Conservation (phyloP, 1,140 invertebrate genomes). For the Bilobella aurantiaca region DNA sequence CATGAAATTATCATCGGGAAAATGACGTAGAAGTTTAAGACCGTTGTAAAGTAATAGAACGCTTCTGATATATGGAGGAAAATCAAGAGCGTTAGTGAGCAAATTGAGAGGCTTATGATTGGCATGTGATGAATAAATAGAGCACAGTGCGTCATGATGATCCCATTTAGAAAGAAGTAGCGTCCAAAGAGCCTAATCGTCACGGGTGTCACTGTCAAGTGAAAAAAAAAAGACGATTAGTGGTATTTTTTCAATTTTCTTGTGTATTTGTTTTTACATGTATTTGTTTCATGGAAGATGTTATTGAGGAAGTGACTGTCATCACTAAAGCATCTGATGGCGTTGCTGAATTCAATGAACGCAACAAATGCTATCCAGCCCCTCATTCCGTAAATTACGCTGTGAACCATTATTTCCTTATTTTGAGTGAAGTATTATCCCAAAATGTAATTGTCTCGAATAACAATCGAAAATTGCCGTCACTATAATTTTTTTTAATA, state of each 20-base stretch:
- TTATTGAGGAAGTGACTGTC: constrained; percentile 25
- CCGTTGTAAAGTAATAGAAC: constrained; percentile 33
- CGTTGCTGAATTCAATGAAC: constrained; percentile 32
- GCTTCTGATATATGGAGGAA: constrained; percentile 32
- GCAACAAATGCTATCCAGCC: constrained; percentile 35
- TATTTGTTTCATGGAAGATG: constrained; percentile 15
- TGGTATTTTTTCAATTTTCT: not conserved
- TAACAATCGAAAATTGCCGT: not conserved
- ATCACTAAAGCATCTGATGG: constrained; percentile 31
- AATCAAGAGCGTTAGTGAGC: constrained; percentile 23
- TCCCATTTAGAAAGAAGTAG: constrained; percentile 28
- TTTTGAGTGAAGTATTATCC: not conserved
- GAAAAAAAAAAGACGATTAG: not conserved
- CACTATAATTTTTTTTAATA: too few species aligned
- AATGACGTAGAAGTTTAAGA: constrained; percentile 28
- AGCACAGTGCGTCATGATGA: constrained; percentile 32
- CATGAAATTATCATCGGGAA: constrained; percentile 30
- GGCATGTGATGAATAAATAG: constrained; percentile 32
- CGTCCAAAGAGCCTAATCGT: constrained; percentile 27
- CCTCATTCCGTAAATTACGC: constrained; percentile 32
- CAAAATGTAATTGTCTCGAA: not conserved
- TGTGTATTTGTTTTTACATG: constrained; percentile 16
- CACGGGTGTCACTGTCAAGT: constrained; percentile 12
- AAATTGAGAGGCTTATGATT: constrained; percentile 27
- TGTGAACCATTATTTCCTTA: constrained; percentile 26